Evolutionary conservation across 1,140 invertebrate genomes (phyloP), one percentile per base, ranked within the genome.

Genomic region (Himalopsyche phryganea): DNA sequence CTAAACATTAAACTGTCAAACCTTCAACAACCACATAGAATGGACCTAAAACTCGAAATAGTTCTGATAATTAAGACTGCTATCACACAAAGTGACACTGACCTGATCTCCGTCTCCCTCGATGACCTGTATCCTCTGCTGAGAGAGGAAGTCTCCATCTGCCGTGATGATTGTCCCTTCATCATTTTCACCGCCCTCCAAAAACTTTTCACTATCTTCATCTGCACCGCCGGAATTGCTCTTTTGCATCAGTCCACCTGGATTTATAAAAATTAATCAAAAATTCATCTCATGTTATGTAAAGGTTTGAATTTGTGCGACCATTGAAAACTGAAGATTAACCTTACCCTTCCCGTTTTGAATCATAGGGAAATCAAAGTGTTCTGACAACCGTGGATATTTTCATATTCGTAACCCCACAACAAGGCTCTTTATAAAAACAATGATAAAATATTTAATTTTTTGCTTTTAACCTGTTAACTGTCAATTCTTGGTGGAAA

Each of bases 81-180:
- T n/a, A n/a, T n/a, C n/a, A n/a, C n/a, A n/a, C n/a, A n/a, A n/a
- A n/a, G n/a, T n/a, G n/a, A n/a, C n/a, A n/a, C 3, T 40, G 3
- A 40, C 38, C 38, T 15, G 11, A 13, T 40, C 3, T 15, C 4
- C 68, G 2, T 65, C 59, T 18, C 47, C 32, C 13, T 50, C 45
- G 48, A 62, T 62, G 48, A 62, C 57, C 46, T 62, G 41, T 11
- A 62, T 57, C 33, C 54, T 47, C 38, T 62, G 54, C 10, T 44
- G 33, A 19, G 45, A 28, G 10, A 48, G 18, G 41, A 57, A 40
- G 11, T 61, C 60, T 36, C 54, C 36, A 28, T 53, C 47, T 3
- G 48, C 32, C 14, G 42, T 46, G 14, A 20, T 42, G 9, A 48
- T 38, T 0, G 44, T 51, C 14, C 49, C 51, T 1, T 40, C 49